These are phyloP conservation scores for Caprella mutica DNA, from an alignment of 2,888 invertebrate species.

Conservation along the genomic window DNA sequence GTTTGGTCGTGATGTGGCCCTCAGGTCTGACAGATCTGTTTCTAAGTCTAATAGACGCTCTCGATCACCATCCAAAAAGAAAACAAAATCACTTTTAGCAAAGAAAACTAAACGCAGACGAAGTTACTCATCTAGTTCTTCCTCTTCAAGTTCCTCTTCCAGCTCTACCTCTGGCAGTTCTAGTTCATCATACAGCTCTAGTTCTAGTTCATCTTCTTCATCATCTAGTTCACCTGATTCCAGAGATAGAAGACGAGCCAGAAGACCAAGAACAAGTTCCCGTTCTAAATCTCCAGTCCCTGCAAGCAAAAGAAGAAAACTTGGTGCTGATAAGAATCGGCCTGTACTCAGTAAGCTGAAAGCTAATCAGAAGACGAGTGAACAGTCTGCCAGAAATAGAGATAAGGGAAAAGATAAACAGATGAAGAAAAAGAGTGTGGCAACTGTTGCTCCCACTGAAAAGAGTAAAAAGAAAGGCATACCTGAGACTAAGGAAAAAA, in stretches of 20 bases:
- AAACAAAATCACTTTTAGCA: constrained; percentile 14
- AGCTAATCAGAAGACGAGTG: background rate
- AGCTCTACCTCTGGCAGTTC: constrained; percentile 11
- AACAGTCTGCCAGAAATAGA: constrained; percentile 20
- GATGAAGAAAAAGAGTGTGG: constrained; percentile 29
- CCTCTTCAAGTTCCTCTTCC: constrained; percentile 17
- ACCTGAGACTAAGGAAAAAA: constrained; percentile 22
- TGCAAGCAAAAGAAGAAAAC: constrained; percentile 25
- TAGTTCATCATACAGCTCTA: constrained; percentile 26
- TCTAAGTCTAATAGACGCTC: constrained; percentile 12
- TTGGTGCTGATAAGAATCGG: background rate
- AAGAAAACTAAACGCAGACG: constrained; percentile 18
- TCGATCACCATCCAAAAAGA: constrained; percentile 15
- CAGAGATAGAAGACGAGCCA: constrained; percentile 35
- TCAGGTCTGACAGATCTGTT: constrained; percentile 21
- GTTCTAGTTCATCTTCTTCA: constrained; percentile 31
- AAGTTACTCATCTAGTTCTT: constrained; percentile 30
- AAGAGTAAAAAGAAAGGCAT: constrained; percentile 34
- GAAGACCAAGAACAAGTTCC: constrained; percentile 16
- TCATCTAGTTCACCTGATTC: constrained; percentile 39
- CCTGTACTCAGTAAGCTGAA: background rate
- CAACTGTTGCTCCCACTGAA: constrained; percentile 25
- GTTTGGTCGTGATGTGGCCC: constrained; percentile 28
- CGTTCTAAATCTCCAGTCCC: constrained; percentile 18
- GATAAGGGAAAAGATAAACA: constrained; percentile 33